phyloP scores from a whole-genome alignment of 2,797 vertebrate genomes.

The Pogoniulus pusillus region DNA sequence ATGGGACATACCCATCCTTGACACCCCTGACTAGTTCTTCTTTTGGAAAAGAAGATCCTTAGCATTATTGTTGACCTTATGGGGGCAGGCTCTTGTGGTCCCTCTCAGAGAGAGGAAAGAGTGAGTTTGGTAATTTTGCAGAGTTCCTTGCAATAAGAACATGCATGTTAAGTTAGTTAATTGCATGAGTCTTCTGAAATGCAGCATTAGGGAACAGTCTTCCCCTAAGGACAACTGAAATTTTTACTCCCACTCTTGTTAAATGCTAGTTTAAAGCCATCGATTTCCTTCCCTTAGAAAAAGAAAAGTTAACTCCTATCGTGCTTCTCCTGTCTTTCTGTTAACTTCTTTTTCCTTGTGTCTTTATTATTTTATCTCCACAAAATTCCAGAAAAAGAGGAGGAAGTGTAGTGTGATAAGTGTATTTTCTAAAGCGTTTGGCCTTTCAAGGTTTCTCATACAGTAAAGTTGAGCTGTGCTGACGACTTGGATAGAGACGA shows the following conservation, averaged over 20 bases:
- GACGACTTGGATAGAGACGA: constrained; percentile 14
- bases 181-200: neutral
- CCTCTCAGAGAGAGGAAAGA: neutral
- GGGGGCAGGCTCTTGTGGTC: neutral
- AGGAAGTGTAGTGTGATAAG: constrained; percentile 22
- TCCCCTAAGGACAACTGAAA: neutral
- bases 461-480: constrained; percentile 1
- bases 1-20: neutral
- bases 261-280: neutral
- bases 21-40: neutral
- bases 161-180: neutral
- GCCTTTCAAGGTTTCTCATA: constrained; percentile 48
- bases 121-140: neutral
- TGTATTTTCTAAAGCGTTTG: constrained; percentile 50
- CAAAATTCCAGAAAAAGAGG: neutral
- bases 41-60: neutral
- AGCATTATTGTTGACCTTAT: neutral
- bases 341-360: neutral
- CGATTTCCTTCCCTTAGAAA: neutral
- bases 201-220: neutral
- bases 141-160: neutral
- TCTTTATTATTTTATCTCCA: constrained; percentile 4
- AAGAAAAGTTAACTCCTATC: neutral
- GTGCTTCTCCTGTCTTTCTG: neutral
- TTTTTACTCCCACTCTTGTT: neutral